phyloP scores from a whole-genome alignment of 2,888 invertebrate genomes.

The Tridacna gigas region DNA sequence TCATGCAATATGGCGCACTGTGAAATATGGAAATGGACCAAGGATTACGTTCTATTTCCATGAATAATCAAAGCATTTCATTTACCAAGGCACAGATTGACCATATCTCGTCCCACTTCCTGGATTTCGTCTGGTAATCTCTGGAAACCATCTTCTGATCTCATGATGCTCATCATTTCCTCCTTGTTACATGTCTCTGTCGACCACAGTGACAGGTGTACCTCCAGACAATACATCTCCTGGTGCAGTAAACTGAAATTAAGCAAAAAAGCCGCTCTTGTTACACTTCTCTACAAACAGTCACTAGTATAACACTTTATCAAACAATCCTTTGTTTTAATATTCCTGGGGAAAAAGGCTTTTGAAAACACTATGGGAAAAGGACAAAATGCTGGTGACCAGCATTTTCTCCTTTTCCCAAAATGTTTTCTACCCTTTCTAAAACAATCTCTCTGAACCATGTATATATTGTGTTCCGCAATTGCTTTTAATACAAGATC shows the following conservation, averaged over 20 bases:
- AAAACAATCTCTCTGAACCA: no score
- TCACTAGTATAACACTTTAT: no score
- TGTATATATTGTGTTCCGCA: no score
- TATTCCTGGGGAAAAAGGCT: no score
- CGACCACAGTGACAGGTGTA: not conserved
- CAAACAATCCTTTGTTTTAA: no score
- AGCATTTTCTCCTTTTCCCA: not conserved
- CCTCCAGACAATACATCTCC: conserved; percentile 11
- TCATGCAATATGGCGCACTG: no score
- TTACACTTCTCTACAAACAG: no score
- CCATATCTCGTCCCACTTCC: not conserved
- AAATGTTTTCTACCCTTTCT: not conserved
- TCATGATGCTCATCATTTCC: not conserved
- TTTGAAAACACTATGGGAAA: no score
- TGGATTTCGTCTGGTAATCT: not conserved
- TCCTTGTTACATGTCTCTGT: not conserved
- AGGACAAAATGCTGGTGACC: no score
- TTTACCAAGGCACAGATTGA: not conserved
- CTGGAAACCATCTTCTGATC: not conserved
- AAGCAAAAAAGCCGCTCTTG: not conserved
- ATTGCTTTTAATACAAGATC: no score
- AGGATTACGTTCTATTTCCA: no score
- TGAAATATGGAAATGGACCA: no score
- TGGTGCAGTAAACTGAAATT: conserved; percentile 7
- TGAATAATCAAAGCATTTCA: not conserved